phyloP scores from a whole-genome alignment of 2,797 vertebrate species.

The Artibeus jamaicensis region DNA sequence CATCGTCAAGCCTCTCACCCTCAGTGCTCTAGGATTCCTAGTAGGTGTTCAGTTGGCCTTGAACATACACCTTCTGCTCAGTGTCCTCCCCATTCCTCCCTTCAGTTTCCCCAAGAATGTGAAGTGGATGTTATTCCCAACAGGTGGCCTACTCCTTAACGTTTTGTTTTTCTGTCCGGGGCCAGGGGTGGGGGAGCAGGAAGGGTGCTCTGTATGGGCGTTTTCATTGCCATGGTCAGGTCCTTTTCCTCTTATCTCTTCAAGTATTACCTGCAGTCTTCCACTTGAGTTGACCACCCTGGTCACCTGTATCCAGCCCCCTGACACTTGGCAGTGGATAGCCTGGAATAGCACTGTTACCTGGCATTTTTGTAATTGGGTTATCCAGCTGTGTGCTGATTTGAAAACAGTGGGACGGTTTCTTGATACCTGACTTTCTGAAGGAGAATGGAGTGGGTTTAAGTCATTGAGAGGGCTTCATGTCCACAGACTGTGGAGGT shows the following conservation, averaged over 20 bases:
- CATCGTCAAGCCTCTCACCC: neutral
- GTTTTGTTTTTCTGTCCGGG: neutral
- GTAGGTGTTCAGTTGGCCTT: neutral
- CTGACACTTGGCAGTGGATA: neutral
- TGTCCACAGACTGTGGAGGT: neutral
- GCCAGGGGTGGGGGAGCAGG: neutral
- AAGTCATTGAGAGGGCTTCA: neutral
- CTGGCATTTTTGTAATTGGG: neutral
- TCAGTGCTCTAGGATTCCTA: neutral
- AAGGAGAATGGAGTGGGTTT: neutral
- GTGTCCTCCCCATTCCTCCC: neutral
- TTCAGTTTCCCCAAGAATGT: neutral
- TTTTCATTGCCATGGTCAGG: neutral
- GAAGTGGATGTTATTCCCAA: neutral
- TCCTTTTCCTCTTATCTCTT: neutral
- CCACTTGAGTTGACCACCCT: neutral
- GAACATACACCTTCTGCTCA: neutral
- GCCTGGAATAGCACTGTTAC: neutral
- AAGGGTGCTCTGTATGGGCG: neutral
- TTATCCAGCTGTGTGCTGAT: neutral
- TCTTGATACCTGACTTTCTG: neutral
- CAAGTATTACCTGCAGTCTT: neutral
- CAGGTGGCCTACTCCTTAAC: neutral
- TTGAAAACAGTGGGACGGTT: neutral
- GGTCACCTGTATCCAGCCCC: neutral